Evolutionary conservation across 1,140 invertebrate species (phyloP).

Genomic region (Grapholita molesta): DNA sequence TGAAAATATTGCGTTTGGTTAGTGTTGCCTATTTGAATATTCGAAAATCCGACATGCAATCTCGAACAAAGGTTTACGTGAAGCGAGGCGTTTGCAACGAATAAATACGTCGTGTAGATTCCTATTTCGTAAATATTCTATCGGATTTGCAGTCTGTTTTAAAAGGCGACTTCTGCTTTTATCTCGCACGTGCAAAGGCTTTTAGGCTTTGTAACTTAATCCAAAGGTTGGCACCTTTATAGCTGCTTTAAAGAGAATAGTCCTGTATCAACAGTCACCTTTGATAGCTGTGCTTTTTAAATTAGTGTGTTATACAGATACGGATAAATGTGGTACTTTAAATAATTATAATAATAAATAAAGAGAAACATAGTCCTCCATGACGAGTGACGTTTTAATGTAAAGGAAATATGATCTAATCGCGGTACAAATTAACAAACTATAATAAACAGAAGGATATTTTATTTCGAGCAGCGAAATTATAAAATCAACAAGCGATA

Average conservation of each 20-base stretch:
- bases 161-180: not conserved
- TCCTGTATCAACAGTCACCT: not conserved
- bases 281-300: not conserved
- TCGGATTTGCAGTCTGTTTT: not conserved
- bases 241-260: not conserved
- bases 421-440: no score
- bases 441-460: no score
- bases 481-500: no score
- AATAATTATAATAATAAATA: no score
- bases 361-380: no score
- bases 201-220: not conserved
- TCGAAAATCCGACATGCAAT: slow-evolving; percentile 1
- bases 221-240: not conserved
- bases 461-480: no score
- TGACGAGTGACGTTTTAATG: no score
- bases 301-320: no score
- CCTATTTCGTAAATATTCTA: slow-evolving; percentile 14
- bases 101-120: not conserved
- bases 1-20: not conserved
- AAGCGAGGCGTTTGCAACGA: not conserved
- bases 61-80: not conserved
- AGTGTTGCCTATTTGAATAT: not conserved
- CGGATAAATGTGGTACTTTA: no score
- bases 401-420: no score
- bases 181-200: not conserved